Base-by-base conservation (phyloP, 2,888 invertebrate species). In the Blera fallax region DNA sequence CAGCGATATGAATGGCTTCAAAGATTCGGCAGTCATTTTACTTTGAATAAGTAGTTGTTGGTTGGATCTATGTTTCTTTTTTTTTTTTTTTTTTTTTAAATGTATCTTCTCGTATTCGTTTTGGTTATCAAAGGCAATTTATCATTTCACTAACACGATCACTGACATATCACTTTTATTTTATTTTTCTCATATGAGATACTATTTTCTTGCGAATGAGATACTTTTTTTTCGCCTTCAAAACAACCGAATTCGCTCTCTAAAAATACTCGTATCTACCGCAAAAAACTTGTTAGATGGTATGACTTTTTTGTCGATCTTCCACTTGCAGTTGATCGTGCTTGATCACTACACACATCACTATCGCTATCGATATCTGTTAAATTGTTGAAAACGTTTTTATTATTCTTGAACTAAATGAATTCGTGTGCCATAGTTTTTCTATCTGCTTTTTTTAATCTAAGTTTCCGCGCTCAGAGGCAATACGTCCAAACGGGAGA, bases 11-110 rank as follows among this genome's bases (percentile, higher is more conserved):
- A 92, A 92, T 73, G 92, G 91, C 78, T 91, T 92, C 83, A 92
- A 89, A 87, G 92, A 91, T 90, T 92, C 92, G 67, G 91, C 91
- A 72, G 91, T 92, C 92, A 92, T 92, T 18, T 81, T 85, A 43
- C 14, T 54, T 0, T 21, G 7, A 18, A 10, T n/a, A n/a, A n/a
- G n/a, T n/a, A n/a, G n/a, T 18, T 74, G 7, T 11, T n/a, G 40
- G 29, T 32, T 52, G 14, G n/a, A n/a, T 50, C 16, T 58, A 14
- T 29, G 14, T 24, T 18, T n/a, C n/a, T n/a, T n/a, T n/a, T n/a
- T 14, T 60, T 11, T 73, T 74, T 87, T 14, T 60, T 11, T 73
- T 74, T 14, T 60, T 11, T 73, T 74, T 87, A 76, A 77, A 87
- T 82, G 87, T 87, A 81, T 70, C 52, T 62, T 14, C 64, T 64